phyloP scores from a whole-genome alignment of 2,113 vertebrate genomes.

The Pygoscelis antarcticus region DNA sequence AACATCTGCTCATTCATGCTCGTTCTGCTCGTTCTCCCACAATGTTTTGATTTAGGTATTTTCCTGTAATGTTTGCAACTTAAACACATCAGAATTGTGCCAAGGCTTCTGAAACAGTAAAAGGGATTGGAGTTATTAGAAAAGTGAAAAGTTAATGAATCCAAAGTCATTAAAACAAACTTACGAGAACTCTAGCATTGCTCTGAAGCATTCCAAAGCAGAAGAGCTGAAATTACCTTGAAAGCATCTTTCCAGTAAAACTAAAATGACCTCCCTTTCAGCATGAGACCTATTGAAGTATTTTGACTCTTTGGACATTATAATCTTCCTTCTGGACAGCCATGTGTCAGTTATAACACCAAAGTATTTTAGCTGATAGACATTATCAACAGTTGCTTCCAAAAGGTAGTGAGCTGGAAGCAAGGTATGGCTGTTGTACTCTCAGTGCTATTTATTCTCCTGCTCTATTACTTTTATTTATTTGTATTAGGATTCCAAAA shows the following conservation, averaged over 20 bases:
- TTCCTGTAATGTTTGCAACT: constrained; percentile 26
- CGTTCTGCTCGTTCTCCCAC: too few relatives aligned
- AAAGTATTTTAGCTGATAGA: neutral
- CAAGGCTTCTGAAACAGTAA: constrained; percentile 10
- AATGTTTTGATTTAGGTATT: constrained; percentile 56
- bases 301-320: neutral
- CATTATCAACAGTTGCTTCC: neutral
- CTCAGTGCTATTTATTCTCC: neutral
- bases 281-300: neutral
- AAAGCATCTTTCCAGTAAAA: neutral
- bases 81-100: constrained; percentile 33
- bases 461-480: neutral
- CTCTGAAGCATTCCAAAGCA: neutral
- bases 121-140: neutral
- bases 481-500: neutral
- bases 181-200: neutral
- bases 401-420: neutral
- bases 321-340: neutral
- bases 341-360: neutral
- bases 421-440: neutral
- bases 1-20: constrained; percentile 45
- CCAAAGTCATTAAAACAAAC: neutral
- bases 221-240: neutral
- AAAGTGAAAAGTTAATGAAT: constrained; percentile 6
- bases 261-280: neutral